phyloP scores from a whole-genome alignment of 2,113 vertebrate genomes.

The Camelus dromedarius region DNA sequence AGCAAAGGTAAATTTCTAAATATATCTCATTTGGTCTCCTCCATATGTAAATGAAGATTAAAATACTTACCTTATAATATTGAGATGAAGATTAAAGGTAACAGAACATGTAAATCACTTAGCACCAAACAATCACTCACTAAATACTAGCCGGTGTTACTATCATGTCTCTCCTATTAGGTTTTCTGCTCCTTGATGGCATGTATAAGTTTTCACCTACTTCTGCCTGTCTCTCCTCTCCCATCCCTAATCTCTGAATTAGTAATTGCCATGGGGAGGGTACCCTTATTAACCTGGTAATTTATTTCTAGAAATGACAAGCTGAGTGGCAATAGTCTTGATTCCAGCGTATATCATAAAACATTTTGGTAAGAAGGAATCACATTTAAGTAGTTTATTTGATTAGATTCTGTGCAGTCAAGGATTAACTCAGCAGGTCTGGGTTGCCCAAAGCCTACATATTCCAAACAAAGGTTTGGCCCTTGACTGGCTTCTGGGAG shows the following conservation, averaged over 20 bases:
- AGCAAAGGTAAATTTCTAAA: too few species aligned
- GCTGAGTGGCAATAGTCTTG: neutral
- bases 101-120: too few species aligned
- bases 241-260: neutral
- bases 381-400: neutral
- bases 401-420: neutral
- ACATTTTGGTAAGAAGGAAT: neutral
- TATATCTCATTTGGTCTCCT: too few species aligned
- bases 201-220: neutral
- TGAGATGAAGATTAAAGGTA: too few species aligned
- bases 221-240: neutral
- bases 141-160: neutral
- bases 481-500: neutral
- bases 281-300: neutral
- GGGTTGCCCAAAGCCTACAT: neutral
- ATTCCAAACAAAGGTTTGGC: neutral
- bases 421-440: neutral
- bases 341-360: neutral
- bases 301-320: neutral
- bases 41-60: too few species aligned
- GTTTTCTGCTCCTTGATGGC: neutral
- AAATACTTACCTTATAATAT: too few species aligned
- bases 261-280: neutral
- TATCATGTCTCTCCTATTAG: neutral
- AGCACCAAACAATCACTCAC: neutral